These are phyloP conservation scores for Beris chalybata DNA, from an alignment of 2,888 invertebrate genomes.

Conservation along the genomic window DNA sequence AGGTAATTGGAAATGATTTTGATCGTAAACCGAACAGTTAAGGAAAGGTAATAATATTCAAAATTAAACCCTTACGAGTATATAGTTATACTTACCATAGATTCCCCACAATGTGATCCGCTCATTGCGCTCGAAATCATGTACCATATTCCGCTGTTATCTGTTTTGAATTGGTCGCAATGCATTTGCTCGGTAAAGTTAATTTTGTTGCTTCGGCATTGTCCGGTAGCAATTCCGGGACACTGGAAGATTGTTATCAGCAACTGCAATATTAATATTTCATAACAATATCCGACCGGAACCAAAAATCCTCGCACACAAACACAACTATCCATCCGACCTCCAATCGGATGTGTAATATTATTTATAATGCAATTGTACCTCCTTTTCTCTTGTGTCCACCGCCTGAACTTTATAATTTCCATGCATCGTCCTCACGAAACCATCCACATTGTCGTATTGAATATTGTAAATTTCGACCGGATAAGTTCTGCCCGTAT, in stretches of 20 bases:
- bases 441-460: conserved; percentile 36
- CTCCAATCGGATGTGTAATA: background rate
- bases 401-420: conserved; percentile 37
- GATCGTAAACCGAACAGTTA: too few species aligned
- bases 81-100: conserved; percentile 41
- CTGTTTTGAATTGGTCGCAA: conserved; percentile 39
- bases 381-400: conserved; percentile 38
- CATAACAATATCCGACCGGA: too few species aligned
- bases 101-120: conserved; percentile 43
- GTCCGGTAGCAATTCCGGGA: conserved; percentile 13
- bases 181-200: conserved; percentile 34
- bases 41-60: too few species aligned
- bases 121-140: conserved; percentile 40
- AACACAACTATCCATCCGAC: background rate
- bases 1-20: too few species aligned
- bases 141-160: conserved; percentile 40
- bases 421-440: conserved; percentile 39
- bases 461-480: conserved; percentile 36
- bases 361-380: conserved; percentile 1
- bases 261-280: conserved; percentile 31
- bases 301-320: too few species aligned
- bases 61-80: too few species aligned
- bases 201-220: conserved; percentile 35
- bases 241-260: conserved; percentile 37
- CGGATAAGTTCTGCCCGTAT: conserved; percentile 24